Evolutionary conservation across 2,113 vertebrate genomes (phyloP), one percentile per base, ranked within the genome.

Genomic region (Periophthalmodon schlosseri): DNA sequence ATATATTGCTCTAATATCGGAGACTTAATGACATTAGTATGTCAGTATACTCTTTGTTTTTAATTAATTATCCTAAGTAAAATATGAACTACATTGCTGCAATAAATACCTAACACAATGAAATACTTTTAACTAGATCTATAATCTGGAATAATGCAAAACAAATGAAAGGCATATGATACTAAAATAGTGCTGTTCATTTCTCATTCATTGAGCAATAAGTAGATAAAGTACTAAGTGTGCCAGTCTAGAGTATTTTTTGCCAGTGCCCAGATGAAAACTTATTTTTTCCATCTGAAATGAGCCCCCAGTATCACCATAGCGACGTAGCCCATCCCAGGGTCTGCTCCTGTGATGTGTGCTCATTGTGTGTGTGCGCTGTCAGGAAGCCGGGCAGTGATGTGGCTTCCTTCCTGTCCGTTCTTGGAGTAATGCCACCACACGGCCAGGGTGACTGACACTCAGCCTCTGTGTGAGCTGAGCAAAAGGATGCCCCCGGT

Each of bases 341-440:
- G 85, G 63, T 65, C 52, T 20, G 49, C 68, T 56, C 73, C 67
- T 63, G 52, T 54, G 49, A 67, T 65, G 54, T 28, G 73, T 21
- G 73, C 66, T 90, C 63, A 91, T 91, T 93, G 91, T 92, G 88
- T 84, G 73, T 77, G 80, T 68, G 86, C 74, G 82, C 82, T 79
- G 86, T 89, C 92, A 93, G 92, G 91, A 93, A 91, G 90, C 76
- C 85, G 88, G 92, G 87, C 88, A 69, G 28, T 24, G 84, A 82
- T 83, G 77, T 74, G 66, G 70, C 88, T 93, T 92, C 89, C 90
- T 93, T 89, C 90, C 84, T 81, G 75, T 85, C 85, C 57, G 9
- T 68, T 78, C 34, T 78, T 89, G 84, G 84, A 83, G n/a, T 33
- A 8, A 61, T 2, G 76, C 84, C 78, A 82, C 69, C 49, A 23